A percentile compares a stretch with the other conserved stretches of the same genome.
Evolutionary conservation across 2,888 invertebrate species (phyloP).

Genomic region (Eledone cirrhosa): DNA sequence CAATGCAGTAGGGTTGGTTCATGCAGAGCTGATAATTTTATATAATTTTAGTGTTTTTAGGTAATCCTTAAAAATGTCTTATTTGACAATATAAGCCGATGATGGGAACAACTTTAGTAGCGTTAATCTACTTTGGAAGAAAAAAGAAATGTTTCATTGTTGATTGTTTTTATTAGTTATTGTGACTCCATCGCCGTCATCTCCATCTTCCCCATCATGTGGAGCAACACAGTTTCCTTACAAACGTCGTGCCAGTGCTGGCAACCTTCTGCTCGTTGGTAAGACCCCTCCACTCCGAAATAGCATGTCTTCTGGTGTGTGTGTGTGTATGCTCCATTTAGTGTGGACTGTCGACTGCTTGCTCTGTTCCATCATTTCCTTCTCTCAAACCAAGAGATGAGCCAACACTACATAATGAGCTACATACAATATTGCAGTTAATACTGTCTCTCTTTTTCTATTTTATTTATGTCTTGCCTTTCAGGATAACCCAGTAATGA

Average conservation of each 20-base stretch:
- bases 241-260: constrained; percentile 27
- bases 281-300: constrained; percentile 3
- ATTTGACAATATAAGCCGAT: no score
- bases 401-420: no score
- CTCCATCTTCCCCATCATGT: neutral
- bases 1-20: no score
- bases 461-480: constrained; percentile 8
- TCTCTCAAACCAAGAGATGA: no score
- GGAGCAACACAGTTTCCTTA: constrained; percentile 10
- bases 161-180: constrained; percentile 27
- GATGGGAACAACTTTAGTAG: constrained; percentile 3
- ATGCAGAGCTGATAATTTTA: no score
- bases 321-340: neutral
- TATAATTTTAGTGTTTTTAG: no score
- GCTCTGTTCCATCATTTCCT: neutral
- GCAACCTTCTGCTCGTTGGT: constrained; percentile 19
- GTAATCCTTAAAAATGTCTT: no score
- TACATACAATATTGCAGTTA: neutral
- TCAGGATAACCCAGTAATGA: neutral
- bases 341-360: constrained; percentile 21
- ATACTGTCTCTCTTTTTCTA: no score
- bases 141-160: neutral
- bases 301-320: constrained; percentile 21
- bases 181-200: constrained; percentile 19
- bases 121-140: constrained; percentile 8